Evolutionary conservation across 1,140 invertebrate species (phyloP).

Genomic region (Diabrotica virgifera): DNA sequence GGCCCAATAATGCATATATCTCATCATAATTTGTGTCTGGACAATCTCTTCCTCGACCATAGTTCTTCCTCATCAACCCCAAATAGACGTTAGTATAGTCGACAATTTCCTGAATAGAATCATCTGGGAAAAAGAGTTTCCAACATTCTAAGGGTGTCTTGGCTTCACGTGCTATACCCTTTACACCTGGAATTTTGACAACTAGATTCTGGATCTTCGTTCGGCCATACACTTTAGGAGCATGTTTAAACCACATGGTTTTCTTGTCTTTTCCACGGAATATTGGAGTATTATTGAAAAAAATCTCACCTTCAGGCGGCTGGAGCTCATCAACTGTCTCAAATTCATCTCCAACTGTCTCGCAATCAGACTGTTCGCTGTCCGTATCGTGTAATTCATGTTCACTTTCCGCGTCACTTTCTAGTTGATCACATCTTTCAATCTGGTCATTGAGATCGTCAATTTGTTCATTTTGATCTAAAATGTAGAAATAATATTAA

Average conservation of each 20-base stretch:
- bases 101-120: no score
- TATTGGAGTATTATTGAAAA: not conserved
- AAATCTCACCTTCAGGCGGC: not conserved
- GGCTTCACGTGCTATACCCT: no score
- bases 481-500: not conserved
- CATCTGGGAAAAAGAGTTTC: no score
- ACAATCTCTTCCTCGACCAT: not conserved
- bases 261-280: not conserved
- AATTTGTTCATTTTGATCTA: not conserved
- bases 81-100: not conserved
- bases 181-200: no score
- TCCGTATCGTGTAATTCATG: not conserved
- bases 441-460: not conserved
- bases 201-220: no score
- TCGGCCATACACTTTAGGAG: no score
- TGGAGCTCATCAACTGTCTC: not conserved
- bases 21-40: not conserved
- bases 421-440: not conserved
- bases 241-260: not conserved
- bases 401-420: not conserved
- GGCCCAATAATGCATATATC: not conserved
- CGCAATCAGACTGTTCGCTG: not conserved
- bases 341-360: not conserved
- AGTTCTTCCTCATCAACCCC: not conserved
- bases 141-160: no score